Evolutionary conservation across 1,140 invertebrate genomes (phyloP).

Genomic region (Drosophila trapezifrons): DNA sequence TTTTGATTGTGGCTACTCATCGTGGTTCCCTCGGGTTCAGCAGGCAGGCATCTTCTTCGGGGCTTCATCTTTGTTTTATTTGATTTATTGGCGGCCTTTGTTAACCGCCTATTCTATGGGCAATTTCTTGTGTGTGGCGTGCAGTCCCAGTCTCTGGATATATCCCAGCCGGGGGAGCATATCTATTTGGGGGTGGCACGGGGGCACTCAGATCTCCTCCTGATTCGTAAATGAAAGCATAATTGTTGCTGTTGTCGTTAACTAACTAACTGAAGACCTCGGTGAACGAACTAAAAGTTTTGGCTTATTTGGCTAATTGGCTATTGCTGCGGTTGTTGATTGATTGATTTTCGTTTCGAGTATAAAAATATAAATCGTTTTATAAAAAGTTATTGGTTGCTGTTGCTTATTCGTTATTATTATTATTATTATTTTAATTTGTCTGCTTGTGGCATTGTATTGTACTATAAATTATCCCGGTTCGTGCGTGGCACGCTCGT

Average conservation of each 20-base stretch:
- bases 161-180: conserved; percentile 2
- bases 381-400: conserved; percentile 80
- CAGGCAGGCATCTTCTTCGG: conserved; percentile 57
- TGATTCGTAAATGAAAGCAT: conserved; percentile 56
- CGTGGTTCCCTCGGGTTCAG: conserved; percentile 41
- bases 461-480: conserved; percentile 85
- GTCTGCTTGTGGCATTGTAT: conserved; percentile 76
- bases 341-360: conserved; percentile 54
- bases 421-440: conserved; percentile 36
- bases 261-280: conserved; percentile 61
- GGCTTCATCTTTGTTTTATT: conserved; percentile 42
- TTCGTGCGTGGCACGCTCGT: conserved; percentile 68
- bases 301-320: conserved; percentile 81
- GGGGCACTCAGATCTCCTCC: conserved; percentile 50
- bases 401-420: conserved; percentile 60
- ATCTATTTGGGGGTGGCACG: neutral
- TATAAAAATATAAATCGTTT: conserved; percentile 84
- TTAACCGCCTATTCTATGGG: conserved; percentile 46
- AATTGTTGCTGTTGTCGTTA: conserved; percentile 76
- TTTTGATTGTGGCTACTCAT: conserved; percentile 51
- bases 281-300: conserved; percentile 70
- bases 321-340: conserved; percentile 67
- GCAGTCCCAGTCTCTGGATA: conserved; percentile 12
- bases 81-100: conserved; percentile 23
- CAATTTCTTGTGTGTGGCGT: conserved; percentile 52